Conservation (phyloP, 2,797 vertebrate species). For the Epinephelus awoara region DNA sequence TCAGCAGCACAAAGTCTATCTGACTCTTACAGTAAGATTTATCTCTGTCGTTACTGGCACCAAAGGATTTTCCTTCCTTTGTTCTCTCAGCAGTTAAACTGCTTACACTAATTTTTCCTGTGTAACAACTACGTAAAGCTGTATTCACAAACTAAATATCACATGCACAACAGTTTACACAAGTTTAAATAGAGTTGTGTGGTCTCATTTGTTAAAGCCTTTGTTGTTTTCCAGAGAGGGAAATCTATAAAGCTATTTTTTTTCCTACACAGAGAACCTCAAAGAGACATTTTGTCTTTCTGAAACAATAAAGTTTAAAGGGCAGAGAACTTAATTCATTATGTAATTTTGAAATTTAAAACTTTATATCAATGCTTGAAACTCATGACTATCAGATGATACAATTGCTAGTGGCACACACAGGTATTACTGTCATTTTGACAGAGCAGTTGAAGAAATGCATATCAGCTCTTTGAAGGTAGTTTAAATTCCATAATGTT, state of each 20-base stretch:
- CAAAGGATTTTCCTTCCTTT: slow-evolving; percentile 19
- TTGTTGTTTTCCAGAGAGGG: not conserved
- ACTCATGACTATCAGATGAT: not conserved
- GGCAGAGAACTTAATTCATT: not conserved
- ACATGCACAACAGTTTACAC: slow-evolving; percentile 13
- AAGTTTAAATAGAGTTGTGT: slow-evolving; percentile 20
- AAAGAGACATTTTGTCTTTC: not conserved
- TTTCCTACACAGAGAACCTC: no score
- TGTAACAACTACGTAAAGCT: slow-evolving; percentile 2
- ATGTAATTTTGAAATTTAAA: not conserved
- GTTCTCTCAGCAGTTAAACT: slow-evolving; percentile 21
- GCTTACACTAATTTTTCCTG: slow-evolving; percentile 1
- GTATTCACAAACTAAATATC: slow-evolving; percentile 3
- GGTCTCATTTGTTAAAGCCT: slow-evolving; percentile 4
- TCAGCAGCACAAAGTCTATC: not conserved
- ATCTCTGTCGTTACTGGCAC: slow-evolving; percentile 7
- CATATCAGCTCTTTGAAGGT: not conserved
- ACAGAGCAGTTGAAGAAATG: not conserved
- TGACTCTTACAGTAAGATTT: slow-evolving; percentile 8
- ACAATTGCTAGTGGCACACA: not conserved
- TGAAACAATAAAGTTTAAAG: not conserved
- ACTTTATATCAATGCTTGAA: not conserved
- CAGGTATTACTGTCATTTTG: not conserved
- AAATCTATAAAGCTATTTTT: slow-evolving; percentile 1
- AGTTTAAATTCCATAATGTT: not conserved